phyloP scores from a whole-genome alignment of 2,113 vertebrate genomes.

The Lampris incognitus region DNA sequence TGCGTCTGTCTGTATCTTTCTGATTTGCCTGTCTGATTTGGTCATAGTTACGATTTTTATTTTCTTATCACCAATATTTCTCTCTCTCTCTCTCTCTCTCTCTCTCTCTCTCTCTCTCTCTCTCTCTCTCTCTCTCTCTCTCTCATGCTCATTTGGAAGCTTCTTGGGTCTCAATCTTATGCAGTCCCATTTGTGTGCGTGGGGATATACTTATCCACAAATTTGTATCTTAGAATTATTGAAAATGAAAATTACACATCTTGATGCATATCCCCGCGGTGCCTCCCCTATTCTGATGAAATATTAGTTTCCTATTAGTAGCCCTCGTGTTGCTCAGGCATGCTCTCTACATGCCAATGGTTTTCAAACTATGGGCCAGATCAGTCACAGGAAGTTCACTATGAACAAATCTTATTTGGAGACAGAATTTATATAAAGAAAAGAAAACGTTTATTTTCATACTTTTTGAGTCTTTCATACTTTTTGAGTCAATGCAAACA shows the following conservation, averaged over 20 bases:
- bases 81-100: too few species aligned
- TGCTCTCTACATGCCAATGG: neutral
- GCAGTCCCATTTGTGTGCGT: neutral
- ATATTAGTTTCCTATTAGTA: neutral
- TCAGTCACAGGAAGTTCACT: too few species aligned
- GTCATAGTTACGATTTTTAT: neutral
- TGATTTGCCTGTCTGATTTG: neutral
- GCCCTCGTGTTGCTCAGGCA: neutral
- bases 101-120: too few species aligned
- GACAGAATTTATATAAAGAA: too few species aligned
- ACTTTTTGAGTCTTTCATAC: too few species aligned
- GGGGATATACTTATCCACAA: neutral
- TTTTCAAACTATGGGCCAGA: too few species aligned
- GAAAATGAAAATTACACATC: slow-evolving; percentile 12
- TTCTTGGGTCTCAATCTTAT: neutral
- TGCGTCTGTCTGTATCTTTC: neutral
- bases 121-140: neutral
- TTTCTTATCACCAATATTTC: neutral
- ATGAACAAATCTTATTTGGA: too few species aligned
- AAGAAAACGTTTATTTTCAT: too few species aligned
- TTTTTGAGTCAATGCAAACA: too few species aligned
- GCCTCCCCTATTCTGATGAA: slow-evolving; percentile 7
- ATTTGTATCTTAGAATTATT: neutral
- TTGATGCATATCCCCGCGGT: slow-evolving; percentile 9
- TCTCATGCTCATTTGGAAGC: neutral